phyloP scores from a whole-genome alignment of 2,888 invertebrate genomes.

The Harpagoxenus sublaevis region DNA sequence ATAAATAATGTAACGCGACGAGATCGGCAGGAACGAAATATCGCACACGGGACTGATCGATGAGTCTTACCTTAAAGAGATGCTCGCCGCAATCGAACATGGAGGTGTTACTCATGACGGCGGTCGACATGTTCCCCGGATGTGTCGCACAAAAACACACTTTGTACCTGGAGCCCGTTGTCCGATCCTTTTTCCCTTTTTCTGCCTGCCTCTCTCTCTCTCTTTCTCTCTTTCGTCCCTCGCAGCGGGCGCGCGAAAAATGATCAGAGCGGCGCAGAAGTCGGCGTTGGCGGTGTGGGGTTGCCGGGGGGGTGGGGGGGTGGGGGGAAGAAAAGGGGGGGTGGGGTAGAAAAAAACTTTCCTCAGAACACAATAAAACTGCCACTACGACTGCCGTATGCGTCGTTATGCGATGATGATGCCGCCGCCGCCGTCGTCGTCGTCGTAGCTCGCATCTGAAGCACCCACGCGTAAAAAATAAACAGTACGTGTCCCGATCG shows the following conservation, averaged over 20 bases:
- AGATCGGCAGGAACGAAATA: too few species aligned
- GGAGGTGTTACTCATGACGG: conserved; percentile 91
- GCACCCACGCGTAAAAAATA: conserved; percentile 48
- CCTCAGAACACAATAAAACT: conserved; percentile 77
- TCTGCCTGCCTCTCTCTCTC: background rate
- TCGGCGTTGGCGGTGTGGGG: background rate
- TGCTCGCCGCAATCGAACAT: conserved; percentile 92
- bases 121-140: conserved; percentile 90
- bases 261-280: background rate
- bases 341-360: background rate
- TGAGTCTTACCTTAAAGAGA: conserved; percentile 89
- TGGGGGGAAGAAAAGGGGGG: background rate
- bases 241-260: conserved; percentile 6
- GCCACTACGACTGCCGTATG: conserved; percentile 72
- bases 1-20: too few species aligned
- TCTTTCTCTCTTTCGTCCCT: conserved; percentile 1
- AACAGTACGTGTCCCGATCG: conserved; percentile 12
- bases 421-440: background rate
- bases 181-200: conserved; percentile 10
- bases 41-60: too few species aligned
- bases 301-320: too few species aligned
- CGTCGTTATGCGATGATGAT: conserved; percentile 9
- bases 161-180: conserved; percentile 10
- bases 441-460: conserved; percentile 43
- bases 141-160: conserved; percentile 65